Base-by-base conservation (phyloP, 1,140 invertebrate genomes). In the Drosophila dunni region DNA sequence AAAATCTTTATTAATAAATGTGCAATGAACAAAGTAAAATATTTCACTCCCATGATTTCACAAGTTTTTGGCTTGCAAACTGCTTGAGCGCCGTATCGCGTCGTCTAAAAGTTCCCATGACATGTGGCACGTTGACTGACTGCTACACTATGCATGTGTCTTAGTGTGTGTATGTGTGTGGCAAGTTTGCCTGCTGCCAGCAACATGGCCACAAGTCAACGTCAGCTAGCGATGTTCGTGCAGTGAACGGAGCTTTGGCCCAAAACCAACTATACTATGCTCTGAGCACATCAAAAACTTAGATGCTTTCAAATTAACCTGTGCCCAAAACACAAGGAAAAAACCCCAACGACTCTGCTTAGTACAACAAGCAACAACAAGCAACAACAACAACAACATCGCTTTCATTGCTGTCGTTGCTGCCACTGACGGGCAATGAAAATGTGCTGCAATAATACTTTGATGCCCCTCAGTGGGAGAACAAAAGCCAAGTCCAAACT, bases 1-100 rank as follows among this genome's bases (percentile, higher is more conserved):
- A 58, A 71, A 69, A 83, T 75, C 73, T 74, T 78, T 89, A 84
- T 89, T 89, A 89, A 89, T 89, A 83, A 78, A 78, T 88, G 67
- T 72, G 57, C 73, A 67, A 65, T 72, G 70, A 89, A 78, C 80
- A 89, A 89, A 89, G 84, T 88, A 80, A 88, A 81, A 77, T 80
- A 88, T 78, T 88, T 78, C 79, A 80, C 83, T 88, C 83, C 79
- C 84, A 88, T 88, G 84, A 80, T 89, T 89, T 83, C 74, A 60
- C 84, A 89, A 88, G 70, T 67, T 61, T 51, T 61, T 58, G n/a
- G 48, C 36, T 62, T 51, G 24, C 13, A 40, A 48, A 24, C 44
- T 63, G 57, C 42, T 66, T 24, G 51, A 61, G 54, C n/a, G 36
- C 51, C 58, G 33, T 29, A 45, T 15, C 71, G 63, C 57, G 58